Base-by-base conservation (phyloP, 2,888 invertebrate species). In the Elegia similella region DNA sequence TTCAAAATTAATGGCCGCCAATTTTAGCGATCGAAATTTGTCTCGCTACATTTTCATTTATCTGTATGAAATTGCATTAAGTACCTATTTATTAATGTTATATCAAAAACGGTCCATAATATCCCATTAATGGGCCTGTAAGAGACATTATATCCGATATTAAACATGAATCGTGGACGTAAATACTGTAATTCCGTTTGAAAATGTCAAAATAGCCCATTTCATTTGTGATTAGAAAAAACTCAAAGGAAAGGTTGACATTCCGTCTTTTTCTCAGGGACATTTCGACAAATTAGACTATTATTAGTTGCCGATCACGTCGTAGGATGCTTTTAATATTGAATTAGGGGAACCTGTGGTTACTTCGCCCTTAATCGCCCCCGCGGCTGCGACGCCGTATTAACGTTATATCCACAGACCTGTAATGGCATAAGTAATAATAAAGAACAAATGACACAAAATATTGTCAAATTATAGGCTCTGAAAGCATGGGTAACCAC, bases 381-480 rank as follows among this genome's bases (percentile, higher is more conserved):
- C 80, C 73, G 77, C 77, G 80, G 82, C 81, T 75, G 72, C 78
- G 74, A 68, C 73, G 80, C 80, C 82, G 77, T 88, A 88, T 89
- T 86, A 90, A 83, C 83, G 76, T 86, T 87, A 86, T 87, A 89
- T 88, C 89, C 85, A 84, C 84, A 82, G 80, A 77, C 84, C 74
- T 76, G 88, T 90, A 88, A 90, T 89, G 84, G 80, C 86, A 80
- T 85, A 88, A 88, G 90, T 90, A 90, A 90, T 91, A 89, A 88
- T 88, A 88, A 90, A 87, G 84, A 83, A 88, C 82, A 90, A 91
- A 90, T 91, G 91, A 91, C 90, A 91, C 90, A 91, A 90, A 91
- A 90, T 90, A 91, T 90, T 91, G 90, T 90, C 88, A 91, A 91
- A 91, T 91, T 91, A 91, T 91, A 90, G 89, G 84, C 82, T 88